Percentiles rank a stretch among this genome's conserved stretches.
These are phyloP conservation scores for Watsonalla cultraria DNA, from an alignment of 2,888 invertebrate genomes.

Conservation along the genomic window DNA sequence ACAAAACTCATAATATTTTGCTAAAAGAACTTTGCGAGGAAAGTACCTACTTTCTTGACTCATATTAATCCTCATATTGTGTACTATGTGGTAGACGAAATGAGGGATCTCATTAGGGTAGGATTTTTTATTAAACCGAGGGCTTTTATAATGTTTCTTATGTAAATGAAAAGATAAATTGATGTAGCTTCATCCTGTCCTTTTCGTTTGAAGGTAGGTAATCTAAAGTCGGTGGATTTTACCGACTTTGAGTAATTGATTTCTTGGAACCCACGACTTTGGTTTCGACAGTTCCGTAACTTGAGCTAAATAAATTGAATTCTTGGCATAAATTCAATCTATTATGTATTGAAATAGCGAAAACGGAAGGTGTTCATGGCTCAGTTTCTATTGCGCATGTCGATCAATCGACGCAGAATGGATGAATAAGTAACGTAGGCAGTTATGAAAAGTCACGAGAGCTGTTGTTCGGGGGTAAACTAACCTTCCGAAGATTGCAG, in stretches of 20 bases:
- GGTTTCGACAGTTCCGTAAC: slow-evolving; percentile 6
- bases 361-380: too few relatives aligned
- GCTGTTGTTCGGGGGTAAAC: too few relatives aligned
- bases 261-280: slow-evolving; percentile 11
- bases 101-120: slow-evolving; percentile 2
- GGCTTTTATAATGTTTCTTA: neutral
- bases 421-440: too few relatives aligned
- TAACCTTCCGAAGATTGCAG: too few relatives aligned
- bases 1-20: neutral
- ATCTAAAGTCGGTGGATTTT: slow-evolving; percentile 13
- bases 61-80: neutral
- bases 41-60: too few relatives aligned
- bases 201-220: slow-evolving; percentile 6
- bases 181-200: neutral
- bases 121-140: neutral
- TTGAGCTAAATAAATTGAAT: neutral
- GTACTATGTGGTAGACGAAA: neutral
- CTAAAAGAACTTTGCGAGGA: neutral
- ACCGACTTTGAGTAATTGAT: slow-evolving; percentile 26
- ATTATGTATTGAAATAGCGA: too few relatives aligned
- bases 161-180: neutral
- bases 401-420: too few relatives aligned
- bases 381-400: too few relatives aligned
- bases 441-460: too few relatives aligned
- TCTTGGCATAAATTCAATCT: neutral